These are phyloP conservation scores for Epistrophella euchroma DNA, from an alignment of 2,888 invertebrate species.

Conservation along the genomic window DNA sequence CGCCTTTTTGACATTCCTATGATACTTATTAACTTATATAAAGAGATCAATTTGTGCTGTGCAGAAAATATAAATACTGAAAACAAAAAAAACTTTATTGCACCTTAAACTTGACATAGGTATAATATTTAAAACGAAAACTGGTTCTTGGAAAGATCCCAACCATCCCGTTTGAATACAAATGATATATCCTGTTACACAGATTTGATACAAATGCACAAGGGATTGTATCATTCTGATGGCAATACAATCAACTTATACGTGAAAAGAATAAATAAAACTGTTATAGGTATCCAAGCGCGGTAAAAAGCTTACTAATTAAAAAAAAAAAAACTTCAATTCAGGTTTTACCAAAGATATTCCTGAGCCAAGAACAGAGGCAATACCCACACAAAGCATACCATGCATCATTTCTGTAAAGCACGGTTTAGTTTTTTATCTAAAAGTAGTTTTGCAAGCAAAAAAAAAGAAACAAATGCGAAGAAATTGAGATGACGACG, in stretches of 20 bases:
- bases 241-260: slow-evolving; percentile 1
- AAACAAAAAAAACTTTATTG: not conserved
- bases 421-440: slow-evolving; percentile 4
- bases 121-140: too few relatives aligned
- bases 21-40: not conserved
- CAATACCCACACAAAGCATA: not conserved
- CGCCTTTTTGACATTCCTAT: not conserved
- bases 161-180: not conserved
- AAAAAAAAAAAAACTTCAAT: not conserved
- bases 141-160: slow-evolving; percentile 6
- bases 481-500: not conserved
- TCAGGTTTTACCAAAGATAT: slow-evolving; percentile 25
- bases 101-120: not conserved
- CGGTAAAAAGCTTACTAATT: not conserved
- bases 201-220: slow-evolving; percentile 1
- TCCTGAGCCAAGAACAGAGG: not conserved
- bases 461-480: not conserved
- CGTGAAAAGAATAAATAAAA: slow-evolving; percentile 29
- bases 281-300: not conserved
- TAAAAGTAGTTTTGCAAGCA: not conserved
- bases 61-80: not conserved
- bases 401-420: slow-evolving; percentile 16
- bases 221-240: slow-evolving; percentile 1
- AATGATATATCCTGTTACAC: not conserved
- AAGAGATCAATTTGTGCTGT: not conserved